Conservation (phyloP, 2,797 vertebrate genomes). For the Anguilla megastoma region DNA sequence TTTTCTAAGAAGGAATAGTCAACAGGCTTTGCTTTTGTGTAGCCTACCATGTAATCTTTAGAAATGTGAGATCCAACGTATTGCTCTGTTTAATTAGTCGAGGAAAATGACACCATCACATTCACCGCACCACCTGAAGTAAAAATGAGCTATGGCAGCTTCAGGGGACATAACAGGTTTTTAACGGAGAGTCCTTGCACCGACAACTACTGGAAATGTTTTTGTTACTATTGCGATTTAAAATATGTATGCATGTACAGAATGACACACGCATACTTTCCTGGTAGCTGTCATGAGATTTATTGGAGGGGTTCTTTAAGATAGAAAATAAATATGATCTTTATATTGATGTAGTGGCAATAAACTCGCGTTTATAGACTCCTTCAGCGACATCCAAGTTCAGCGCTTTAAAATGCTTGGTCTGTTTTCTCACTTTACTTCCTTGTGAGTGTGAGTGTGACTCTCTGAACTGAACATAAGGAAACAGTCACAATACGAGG, state of each 20-base stretch:
- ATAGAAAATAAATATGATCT: neutral
- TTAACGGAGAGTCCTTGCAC: conserved; percentile 27
- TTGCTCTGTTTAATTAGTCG: neutral
- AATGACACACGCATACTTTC: neutral
- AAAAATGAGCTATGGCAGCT: conserved; percentile 35
- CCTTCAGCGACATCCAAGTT: neutral
- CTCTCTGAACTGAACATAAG: neutral
- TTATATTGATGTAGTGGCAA: neutral
- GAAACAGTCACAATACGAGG: neutral
- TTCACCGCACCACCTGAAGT: conserved; percentile 39
- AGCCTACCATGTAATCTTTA: neutral
- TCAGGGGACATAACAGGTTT: conserved; percentile 31
- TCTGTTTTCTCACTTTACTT: too few relatives aligned
- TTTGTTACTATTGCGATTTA: conserved; percentile 28
- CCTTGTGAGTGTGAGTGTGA: too few relatives aligned
- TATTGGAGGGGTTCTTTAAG: neutral
- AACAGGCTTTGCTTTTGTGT: neutral
- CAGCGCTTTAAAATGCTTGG: neutral
- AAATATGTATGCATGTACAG: conserved; percentile 34
- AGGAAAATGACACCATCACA: conserved; percentile 8
- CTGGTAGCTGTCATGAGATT: neutral
- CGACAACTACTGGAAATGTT: conserved; percentile 27
- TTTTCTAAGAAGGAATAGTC: neutral
- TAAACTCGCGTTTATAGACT: neutral
- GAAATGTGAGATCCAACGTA: neutral